Conservation (phyloP, 2,888 invertebrate genomes). For the Bugula neritina region DNA sequence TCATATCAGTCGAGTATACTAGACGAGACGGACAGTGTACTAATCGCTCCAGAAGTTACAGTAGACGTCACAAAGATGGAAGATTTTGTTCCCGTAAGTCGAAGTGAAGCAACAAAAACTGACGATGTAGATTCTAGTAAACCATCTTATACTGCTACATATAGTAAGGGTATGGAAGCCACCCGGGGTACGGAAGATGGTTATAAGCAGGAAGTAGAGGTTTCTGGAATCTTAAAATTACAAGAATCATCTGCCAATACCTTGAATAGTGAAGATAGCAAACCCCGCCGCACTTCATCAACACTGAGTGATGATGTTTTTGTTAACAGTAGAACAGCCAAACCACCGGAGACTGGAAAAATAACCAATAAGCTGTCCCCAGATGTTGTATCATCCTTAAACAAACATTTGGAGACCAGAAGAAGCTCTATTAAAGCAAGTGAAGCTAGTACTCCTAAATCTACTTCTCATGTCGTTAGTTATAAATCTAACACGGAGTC, state of each 20-base stretch:
- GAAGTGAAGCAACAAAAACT: background rate
- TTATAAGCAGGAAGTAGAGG: background rate
- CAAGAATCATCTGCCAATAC: background rate
- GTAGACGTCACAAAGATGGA: background rate
- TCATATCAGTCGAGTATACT: too few species aligned
- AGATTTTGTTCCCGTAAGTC: background rate
- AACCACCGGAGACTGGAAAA: background rate
- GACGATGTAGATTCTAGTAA: background rate
- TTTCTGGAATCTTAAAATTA: background rate
- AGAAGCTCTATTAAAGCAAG: background rate
- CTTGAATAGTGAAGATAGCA: background rate
- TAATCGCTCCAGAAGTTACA: background rate
- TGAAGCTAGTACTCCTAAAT: background rate
- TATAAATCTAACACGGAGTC: background rate
- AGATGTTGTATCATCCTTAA: background rate
- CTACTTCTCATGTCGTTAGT: background rate
- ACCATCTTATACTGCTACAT: background rate
- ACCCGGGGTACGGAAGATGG: background rate
- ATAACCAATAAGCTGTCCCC: background rate
- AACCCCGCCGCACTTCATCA: background rate
- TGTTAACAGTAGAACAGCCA: background rate
- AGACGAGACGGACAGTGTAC: background rate
- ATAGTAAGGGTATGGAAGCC: background rate
- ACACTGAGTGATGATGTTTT: background rate
- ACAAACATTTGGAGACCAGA: background rate